Evolutionary conservation across 2,888 invertebrate genomes (phyloP), one percentile per base, ranked within the genome.

Genomic region (Tupiocoris notatus): DNA sequence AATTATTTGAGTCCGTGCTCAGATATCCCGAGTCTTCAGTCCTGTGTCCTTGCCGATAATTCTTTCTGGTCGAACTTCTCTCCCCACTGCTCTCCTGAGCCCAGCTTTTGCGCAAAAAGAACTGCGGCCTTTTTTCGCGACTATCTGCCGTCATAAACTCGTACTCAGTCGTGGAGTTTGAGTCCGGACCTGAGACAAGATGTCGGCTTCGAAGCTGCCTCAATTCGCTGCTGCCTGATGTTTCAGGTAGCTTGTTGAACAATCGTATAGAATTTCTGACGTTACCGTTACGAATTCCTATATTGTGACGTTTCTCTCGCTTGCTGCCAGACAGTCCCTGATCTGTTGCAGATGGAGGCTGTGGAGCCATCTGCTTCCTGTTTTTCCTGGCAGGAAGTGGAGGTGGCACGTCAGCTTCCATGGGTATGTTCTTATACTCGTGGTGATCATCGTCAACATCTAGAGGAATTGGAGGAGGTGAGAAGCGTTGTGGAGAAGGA

Each of bases 21-120:
- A 94, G 87, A 82, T 94, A 94, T 0, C 94, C 94, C 0, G 93
- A 92, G 83, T 94, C 94, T 82, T 91, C 88, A 66, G 89, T 86
- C 80, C 82, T 86, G 84, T 81, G 86, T 85, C 80, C 85, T 84
- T 79, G 64, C 1, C 57, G 17, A 39, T 63, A 62, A 39, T 20
- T 73, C 17, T 78, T 76, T 74, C 62, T 75, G 54, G 18, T n/a
- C 3, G 77, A 64, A 56, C 63, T 56, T 9, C 62, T 59, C 23
- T 73, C 73, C 1, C 39, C 17, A 2, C 67, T 23, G 39, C 62
- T 73, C 7, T 73, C 73, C 17, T 64, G 75, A 56, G 54, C 57
- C 21, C 61, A 58, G 54, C 57, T 66, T n/a, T 65, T 70, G 23
- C 65, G 63, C 58, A 70, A 58, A 18, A 65, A 65, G 18, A 54